phyloP scores from a whole-genome alignment of 2,888 invertebrate genomes.

The Heliconius aoede region DNA sequence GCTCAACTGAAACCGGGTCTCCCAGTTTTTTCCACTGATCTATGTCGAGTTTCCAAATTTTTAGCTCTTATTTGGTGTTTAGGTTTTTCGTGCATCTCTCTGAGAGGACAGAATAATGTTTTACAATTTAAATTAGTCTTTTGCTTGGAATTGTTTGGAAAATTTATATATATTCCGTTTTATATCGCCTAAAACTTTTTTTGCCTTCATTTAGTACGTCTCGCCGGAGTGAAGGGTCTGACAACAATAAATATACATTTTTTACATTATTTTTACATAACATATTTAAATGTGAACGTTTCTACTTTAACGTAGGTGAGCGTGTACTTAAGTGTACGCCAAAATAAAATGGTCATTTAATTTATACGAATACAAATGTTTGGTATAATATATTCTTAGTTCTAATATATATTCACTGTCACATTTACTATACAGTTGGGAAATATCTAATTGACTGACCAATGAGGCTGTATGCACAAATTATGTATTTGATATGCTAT shows the following conservation, averaged over 20 bases:
- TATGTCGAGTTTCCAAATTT: conserved; percentile 13
- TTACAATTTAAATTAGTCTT: conserved; percentile 20
- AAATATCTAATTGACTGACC: conserved; percentile 7
- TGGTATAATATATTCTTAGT: neutral
- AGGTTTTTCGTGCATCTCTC: conserved; percentile 16
- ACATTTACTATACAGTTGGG: neutral
- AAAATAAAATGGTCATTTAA: neutral
- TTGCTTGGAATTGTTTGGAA: neutral
- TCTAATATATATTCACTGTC: neutral
- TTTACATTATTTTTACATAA: no score
- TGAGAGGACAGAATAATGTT: neutral
- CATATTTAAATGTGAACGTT: no score
- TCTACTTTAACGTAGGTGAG: no score
- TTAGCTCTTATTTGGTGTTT: conserved; percentile 14
- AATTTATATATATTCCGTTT: neutral
- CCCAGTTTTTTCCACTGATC: conserved; percentile 11
- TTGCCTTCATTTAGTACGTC: no score
- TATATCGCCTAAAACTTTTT: no score
- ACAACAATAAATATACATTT: no score
- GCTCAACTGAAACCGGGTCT: conserved; percentile 14
- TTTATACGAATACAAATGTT: neutral
- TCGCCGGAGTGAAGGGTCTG: no score
- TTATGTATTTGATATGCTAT: neutral
- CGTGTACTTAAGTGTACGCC: neutral
- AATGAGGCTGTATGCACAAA: neutral